Percentiles rank a stretch among this genome's conserved stretches.
Conservation (phyloP, 2,888 invertebrate species). For the Dysmachus trigonus region DNA sequence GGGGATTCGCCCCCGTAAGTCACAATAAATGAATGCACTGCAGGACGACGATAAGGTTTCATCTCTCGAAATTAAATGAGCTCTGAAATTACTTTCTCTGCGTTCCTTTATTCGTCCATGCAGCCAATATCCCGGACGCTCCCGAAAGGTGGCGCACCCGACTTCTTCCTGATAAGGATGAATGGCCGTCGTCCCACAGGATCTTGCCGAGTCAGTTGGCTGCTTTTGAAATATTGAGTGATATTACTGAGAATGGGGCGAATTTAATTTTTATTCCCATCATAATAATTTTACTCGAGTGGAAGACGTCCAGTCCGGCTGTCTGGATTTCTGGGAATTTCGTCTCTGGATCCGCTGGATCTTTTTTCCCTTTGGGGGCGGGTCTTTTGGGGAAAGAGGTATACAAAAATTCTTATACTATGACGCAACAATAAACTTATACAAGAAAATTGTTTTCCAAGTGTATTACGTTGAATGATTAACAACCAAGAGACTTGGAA, state of each 20-base stretch:
- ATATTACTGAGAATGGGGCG: constrained; percentile 21
- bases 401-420: neutral
- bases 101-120: constrained; percentile 33
- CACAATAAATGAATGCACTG: constrained; percentile 47
- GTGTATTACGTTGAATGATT: neutral
- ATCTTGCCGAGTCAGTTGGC: neutral
- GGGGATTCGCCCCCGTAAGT: constrained; percentile 12
- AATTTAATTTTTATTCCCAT: constrained; percentile 19
- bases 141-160: constrained; percentile 15
- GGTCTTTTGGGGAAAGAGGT: neutral
- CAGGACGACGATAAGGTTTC: constrained; percentile 54
- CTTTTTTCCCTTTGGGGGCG: too few relatives aligned
- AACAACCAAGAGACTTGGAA: too few relatives aligned
- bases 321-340: neutral
- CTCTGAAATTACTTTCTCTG: constrained; percentile 53
- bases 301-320: neutral
- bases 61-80: constrained; percentile 54
- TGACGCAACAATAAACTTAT: neutral
- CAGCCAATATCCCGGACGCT: neutral
- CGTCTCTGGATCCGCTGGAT: too few relatives aligned
- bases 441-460: neutral
- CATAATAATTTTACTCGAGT: neutral
- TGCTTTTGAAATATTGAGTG: constrained; percentile 38
- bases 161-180: constrained; percentile 30
- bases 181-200: constrained; percentile 20